A percentile compares a stretch with the other conserved stretches of the same genome.
phyloP scores from a whole-genome alignment of 2,113 vertebrate species.

The Cyprinus carpio region DNA sequence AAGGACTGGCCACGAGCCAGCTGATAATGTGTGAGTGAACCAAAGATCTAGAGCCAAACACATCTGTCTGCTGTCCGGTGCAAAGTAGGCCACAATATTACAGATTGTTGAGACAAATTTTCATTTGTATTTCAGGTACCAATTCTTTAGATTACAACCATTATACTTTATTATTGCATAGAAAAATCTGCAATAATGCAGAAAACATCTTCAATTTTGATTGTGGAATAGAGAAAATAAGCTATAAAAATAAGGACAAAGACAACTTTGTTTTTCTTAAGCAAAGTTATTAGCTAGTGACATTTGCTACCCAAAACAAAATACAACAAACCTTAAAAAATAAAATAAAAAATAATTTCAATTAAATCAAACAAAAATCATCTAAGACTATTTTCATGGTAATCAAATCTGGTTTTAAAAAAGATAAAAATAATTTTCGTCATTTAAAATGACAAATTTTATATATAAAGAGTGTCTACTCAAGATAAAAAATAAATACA shows the following conservation, averaged over 20 bases:
- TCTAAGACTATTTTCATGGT: too few relatives aligned
- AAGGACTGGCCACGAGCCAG: neutral
- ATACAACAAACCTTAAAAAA: neutral
- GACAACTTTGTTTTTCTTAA: neutral
- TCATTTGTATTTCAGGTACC: neutral
- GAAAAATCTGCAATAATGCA: neutral
- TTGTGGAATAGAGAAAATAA: neutral
- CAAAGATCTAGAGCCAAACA: neutral
- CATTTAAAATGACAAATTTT: too few relatives aligned
- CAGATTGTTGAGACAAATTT: neutral
- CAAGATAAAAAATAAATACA: too few relatives aligned
- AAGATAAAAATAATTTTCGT: too few relatives aligned
- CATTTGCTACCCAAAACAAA: neutral
- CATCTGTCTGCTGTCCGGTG: slow-evolving; percentile 44
- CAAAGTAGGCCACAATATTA: slow-evolving; percentile 65
- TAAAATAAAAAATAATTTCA: neutral
- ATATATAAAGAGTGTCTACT: too few relatives aligned
- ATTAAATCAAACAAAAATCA: neutral
- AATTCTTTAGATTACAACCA: neutral
- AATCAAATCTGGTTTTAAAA: too few relatives aligned
- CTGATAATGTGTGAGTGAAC: slow-evolving; percentile 7
- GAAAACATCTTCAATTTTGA: neutral
- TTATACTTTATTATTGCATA: neutral
- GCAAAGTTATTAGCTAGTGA: neutral
- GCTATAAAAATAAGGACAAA: neutral